Conservation (phyloP, 2,113 vertebrate species). For the Atherinomorus stipes region DNA sequence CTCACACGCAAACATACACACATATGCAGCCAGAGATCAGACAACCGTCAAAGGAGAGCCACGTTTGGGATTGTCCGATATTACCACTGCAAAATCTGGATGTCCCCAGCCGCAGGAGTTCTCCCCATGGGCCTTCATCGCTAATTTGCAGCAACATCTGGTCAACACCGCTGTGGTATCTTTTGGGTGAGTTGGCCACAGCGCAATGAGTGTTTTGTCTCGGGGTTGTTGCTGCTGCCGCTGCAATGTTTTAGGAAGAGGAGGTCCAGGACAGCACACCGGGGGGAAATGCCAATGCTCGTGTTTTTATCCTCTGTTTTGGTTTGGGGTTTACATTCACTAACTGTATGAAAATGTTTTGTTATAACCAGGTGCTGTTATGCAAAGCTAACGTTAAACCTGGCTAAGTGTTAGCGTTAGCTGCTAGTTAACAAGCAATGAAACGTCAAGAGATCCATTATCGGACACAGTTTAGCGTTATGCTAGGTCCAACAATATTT, state of each 20-base stretch:
- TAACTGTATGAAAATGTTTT: not conserved
- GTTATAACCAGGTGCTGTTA: not conserved
- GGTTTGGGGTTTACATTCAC: not conserved
- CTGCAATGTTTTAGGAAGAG: conserved; percentile 19
- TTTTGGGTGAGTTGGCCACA: conserved; percentile 71
- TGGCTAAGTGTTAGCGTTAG: conserved; percentile 56
- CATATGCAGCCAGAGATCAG: conserved; percentile 43
- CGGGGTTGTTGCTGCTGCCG: conserved; percentile 36
- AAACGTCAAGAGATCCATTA: conserved; percentile 57
- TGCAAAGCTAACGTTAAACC: conserved; percentile 13
- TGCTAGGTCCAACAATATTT: conserved; percentile 14
- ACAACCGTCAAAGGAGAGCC: conserved; percentile 54
- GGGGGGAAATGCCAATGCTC: not conserved
- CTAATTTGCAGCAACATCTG: conserved; percentile 58
- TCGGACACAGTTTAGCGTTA: conserved; percentile 53
- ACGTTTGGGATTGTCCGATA: conserved; percentile 60
- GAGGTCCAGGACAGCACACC: not conserved
- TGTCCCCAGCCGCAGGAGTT: conserved; percentile 41
- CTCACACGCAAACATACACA: conserved; percentile 30
- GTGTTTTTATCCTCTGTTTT: not conserved
- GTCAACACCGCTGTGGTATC: conserved; percentile 47
- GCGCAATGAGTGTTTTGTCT: conserved; percentile 58
- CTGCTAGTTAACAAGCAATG: conserved; percentile 49
- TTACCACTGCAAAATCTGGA: conserved; percentile 48
- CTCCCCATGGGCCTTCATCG: conserved; percentile 68